Conservation (phyloP, 2,113 vertebrate species). For the Erythrolamprus reginae region DNA sequence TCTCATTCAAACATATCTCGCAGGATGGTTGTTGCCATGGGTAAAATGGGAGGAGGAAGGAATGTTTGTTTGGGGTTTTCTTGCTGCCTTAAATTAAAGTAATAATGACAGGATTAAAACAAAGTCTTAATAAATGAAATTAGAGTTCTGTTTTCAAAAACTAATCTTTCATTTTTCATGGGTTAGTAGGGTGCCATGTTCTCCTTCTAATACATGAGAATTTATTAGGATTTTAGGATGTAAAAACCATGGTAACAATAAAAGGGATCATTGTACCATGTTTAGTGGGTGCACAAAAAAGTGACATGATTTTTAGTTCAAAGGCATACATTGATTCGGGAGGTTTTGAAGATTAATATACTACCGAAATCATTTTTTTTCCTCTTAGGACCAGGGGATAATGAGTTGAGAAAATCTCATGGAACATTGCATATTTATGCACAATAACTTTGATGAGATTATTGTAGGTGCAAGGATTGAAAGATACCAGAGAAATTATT, state of each 20-base stretch:
- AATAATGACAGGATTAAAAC: background rate
- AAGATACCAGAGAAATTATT: background rate
- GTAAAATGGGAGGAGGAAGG: background rate
- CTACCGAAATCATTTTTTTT: background rate
- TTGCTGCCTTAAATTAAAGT: background rate
- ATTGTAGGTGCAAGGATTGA: background rate
- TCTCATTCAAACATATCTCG: background rate
- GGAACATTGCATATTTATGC: background rate
- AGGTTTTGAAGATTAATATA: background rate
- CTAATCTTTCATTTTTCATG: background rate
- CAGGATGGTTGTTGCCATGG: background rate
- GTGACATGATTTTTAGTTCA: background rate
- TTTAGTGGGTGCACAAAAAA: background rate
- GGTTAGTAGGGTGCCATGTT: background rate
- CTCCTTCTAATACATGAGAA: background rate
- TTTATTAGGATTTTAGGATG: background rate
- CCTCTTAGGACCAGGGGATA: background rate
- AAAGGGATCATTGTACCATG: background rate
- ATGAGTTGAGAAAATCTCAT: background rate
- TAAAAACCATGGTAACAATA: background rate
- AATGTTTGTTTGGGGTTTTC: background rate
- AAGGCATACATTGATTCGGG: background rate
- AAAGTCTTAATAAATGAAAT: background rate
- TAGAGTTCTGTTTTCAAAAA: background rate
- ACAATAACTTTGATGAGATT: background rate